phyloP scores from a whole-genome alignment of 2,113 vertebrate species.

The Cochlearius cochlearius region DNA sequence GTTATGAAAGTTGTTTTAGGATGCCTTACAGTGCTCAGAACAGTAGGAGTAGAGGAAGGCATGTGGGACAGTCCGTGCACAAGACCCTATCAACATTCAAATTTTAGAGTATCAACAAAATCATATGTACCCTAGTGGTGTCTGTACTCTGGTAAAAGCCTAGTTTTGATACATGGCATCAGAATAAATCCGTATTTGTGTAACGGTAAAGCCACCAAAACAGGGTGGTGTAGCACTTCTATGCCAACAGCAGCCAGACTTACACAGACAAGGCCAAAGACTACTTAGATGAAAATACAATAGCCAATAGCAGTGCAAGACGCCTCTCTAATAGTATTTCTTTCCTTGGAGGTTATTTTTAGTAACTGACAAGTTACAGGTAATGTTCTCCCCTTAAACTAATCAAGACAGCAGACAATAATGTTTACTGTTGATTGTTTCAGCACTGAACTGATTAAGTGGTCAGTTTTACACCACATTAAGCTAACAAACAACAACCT shows the following conservation, averaged over 20 bases:
- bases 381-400: not conserved
- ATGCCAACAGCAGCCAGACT: not conserved
- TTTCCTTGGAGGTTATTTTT: not conserved
- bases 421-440: not conserved
- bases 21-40: not conserved
- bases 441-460: not conserved
- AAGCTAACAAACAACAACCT: conserved; percentile 11
- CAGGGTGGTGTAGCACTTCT: not conserved
- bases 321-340: not conserved
- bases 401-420: not conserved
- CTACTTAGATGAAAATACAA: not conserved
- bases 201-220: not conserved
- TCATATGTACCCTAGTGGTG: not conserved
- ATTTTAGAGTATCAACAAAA: not conserved
- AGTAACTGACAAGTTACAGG: not conserved
- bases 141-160: not conserved
- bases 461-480: conserved; percentile 17
- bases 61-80: not conserved
- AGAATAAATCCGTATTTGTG: not conserved
- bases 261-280: not conserved
- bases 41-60: not conserved
- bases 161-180: not conserved
- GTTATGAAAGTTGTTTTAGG: not conserved
- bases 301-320: not conserved
- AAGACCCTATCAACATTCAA: not conserved